Evolutionary conservation across 2,888 invertebrate genomes (phyloP), one percentile per base, ranked within the genome.

Genomic region (Abscondita cerata): DNA sequence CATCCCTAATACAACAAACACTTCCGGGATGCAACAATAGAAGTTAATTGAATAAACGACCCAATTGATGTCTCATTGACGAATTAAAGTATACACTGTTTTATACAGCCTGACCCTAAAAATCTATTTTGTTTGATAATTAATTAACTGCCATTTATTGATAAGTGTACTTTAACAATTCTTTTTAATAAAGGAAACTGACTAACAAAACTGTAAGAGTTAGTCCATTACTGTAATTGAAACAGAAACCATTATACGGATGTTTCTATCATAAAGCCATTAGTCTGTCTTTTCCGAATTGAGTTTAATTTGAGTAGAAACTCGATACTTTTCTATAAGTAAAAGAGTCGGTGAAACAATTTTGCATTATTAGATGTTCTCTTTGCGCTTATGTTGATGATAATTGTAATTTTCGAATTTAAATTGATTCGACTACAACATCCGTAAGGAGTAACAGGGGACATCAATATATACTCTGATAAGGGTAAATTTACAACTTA

Each of bases 241-340:
- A 68, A 62, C 60, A 60, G 64, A 63, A 62, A 62, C 68, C 66
- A 64, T 66, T 68, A 62, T 64, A 59, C 57, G 54, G 54, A 56
- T 53, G 44, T 55, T 57, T 54, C 53, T 62, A 65, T 67, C 64
- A 67, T 65, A 67, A 67, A 62, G 61, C 65, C 67, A 67, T 67
- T 67, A 67, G 65, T 65, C 64, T 59, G 62, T 65, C 65, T 59
- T 51, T 53, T 59, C 62, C 18, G 54, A 62, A 59, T 59, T 52
- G 59, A 67, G 62, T 64, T 59, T 62, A 65, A 67, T 65, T 67
- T 59, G 61, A 64, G 52, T 52, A 59, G 65, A 65, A 62, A 65
- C 56, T 64, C 62, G 62, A 67, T 67, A 60, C 57, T 15, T 16
- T 20, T 50, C 46, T 5, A 51, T 36, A 51, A 52, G 48, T 48